These are phyloP conservation scores for Cosmia trapezina DNA, from an alignment of 2,888 invertebrate genomes.

Conservation along the genomic window DNA sequence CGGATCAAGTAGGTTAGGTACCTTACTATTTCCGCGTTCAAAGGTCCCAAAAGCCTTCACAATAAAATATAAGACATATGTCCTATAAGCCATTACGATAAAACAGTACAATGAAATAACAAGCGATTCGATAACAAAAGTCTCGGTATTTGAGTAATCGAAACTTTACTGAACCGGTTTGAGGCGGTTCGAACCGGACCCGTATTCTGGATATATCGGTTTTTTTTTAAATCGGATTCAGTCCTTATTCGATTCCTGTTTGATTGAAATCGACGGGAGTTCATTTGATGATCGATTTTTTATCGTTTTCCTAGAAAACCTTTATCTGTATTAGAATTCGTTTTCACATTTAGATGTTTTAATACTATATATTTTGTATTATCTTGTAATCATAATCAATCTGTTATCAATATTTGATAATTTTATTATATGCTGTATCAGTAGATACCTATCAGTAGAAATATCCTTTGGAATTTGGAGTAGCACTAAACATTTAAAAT, in stretches of 20 bases:
- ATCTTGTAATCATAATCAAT: background rate
- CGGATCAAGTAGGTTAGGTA: conserved; percentile 29
- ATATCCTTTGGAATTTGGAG: background rate
- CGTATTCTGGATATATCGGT: conserved; percentile 50
- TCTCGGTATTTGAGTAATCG: conserved; percentile 67
- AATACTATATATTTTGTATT: background rate
- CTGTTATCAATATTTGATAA: background rate
- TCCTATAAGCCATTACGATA: conserved; percentile 61
- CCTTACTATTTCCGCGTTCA: conserved; percentile 36
- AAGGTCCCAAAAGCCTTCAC: conserved; percentile 37
- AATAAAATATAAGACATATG: conserved; percentile 63
- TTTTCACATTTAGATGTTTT: background rate
- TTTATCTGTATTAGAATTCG: background rate
- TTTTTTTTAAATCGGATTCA: conserved; percentile 27
- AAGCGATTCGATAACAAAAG: conserved; percentile 69
- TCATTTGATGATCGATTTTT: conserved; percentile 1
- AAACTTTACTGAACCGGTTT: conserved; percentile 66
- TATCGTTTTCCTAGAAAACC: background rate
- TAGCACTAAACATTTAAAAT: background rate
- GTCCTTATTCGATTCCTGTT: conserved; percentile 5
- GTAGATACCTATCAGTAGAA: no score
- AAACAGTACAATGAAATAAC: conserved; percentile 67
- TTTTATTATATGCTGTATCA: background rate
- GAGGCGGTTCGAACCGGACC: conserved; percentile 12
- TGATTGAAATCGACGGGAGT: background rate